Base-by-base conservation (phyloP, 2,888 invertebrate species). In the Drosophila atripex region DNA sequence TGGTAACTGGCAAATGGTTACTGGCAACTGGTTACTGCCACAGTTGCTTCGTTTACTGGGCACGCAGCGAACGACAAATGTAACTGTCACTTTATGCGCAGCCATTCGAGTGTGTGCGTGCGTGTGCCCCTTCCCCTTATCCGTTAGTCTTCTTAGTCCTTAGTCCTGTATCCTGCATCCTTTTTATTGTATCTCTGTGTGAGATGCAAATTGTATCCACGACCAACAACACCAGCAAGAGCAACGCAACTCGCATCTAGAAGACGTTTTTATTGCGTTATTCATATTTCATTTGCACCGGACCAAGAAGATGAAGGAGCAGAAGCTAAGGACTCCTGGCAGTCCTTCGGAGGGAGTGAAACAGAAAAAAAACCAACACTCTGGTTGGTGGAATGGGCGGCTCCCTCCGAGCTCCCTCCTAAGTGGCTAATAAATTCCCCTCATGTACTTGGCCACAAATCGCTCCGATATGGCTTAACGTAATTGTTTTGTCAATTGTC, bases 201-300 rank as follows among this genome's bases (percentile, higher is more conserved):
- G 53, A 49, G 52, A 60, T 70, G 54, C 64, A 68, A 64, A 68
- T 68, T 68, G 68, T 63, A 57, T 59, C 23, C 21, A n/a, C 25
- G 11, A 52, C 30, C 28, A 9, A 1, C 28, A 28, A 1, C 8
- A 28, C 8, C 25, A 25, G 7, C 3, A 6, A 25, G 9, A 28
- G 9, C 28, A 8, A 28, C 28, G 28, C 9, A 28, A 43, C 41
- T 28, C 50, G 41, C 59, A 46, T 58, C 43, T 58, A 38, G 55
- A 58, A 74, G 69, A 71, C 61, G 55, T 57, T 76, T 78, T 73
- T 71, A 70, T 78, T 72, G 61, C 66, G 59, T 76, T 78, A 76
- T 79, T 76, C 76, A 78, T 80, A 80, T 77, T 75, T 75, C 70
- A 77, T 71, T 68, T 74, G 51, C 54, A 51, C 18, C 32, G 39